phyloP scores from a whole-genome alignment of 2,888 invertebrate genomes.

The Podotricha telesiphe region DNA sequence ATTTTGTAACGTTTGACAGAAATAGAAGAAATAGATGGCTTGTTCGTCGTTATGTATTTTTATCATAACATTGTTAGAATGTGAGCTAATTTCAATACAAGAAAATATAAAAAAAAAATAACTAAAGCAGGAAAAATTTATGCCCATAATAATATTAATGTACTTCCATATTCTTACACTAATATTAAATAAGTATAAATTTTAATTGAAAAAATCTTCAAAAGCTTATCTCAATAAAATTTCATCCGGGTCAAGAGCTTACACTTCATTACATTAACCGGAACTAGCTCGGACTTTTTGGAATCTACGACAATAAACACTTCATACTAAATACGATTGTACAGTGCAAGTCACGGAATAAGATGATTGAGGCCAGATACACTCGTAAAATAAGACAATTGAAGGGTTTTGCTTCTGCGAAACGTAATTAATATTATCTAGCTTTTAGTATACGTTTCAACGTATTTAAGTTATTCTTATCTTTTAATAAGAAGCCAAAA shows the following conservation, averaged over 20 bases:
- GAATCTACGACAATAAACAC: conserved; percentile 13
- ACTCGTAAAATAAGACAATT: conserved; percentile 5
- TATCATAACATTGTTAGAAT: too few species aligned
- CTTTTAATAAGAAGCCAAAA: too few species aligned
- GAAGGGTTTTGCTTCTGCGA: conserved; percentile 5
- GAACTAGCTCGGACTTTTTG: conserved; percentile 12
- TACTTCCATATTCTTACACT: neutral
- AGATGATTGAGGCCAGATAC: conserved; percentile 23
- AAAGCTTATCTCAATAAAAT: neutral
- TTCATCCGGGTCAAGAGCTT: conserved; percentile 29
- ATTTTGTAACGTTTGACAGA: too few species aligned
- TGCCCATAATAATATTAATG: neutral
- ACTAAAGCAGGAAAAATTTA: neutral
- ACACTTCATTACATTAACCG: conserved; percentile 14
- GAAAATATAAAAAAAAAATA: too few species aligned
- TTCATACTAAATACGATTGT: conserved; percentile 7
- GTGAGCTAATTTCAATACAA: neutral
- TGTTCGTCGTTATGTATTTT: too few species aligned
- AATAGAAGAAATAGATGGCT: too few species aligned
- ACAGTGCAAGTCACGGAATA: conserved; percentile 27
- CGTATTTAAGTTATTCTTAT: too few species aligned
- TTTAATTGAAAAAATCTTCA: neutral
- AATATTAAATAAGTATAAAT: neutral
- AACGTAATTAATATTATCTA: neutral
- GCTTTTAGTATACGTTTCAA: neutral